Evolutionary conservation across 2,888 invertebrate species (phyloP).

Genomic region (Leptinotarsa juncta): DNA sequence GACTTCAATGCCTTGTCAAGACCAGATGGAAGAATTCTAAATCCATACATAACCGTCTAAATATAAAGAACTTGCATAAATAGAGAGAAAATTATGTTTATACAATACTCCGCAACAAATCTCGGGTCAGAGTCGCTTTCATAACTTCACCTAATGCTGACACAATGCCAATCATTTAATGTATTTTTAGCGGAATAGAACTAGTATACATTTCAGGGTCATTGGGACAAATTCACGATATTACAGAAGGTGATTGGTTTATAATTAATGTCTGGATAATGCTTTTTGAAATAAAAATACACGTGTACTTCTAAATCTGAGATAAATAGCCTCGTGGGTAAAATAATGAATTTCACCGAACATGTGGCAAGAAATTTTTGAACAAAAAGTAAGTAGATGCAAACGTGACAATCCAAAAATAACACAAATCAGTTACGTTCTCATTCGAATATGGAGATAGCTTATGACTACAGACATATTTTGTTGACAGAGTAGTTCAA

Average conservation of each 20-base stretch:
- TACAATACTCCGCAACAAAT: slow-evolving; percentile 11
- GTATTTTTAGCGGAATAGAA: slow-evolving; percentile 9
- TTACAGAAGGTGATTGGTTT: neutral
- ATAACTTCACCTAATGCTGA: slow-evolving; percentile 15
- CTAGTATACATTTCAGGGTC: slow-evolving; percentile 10
- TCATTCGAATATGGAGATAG: too few relatives aligned
- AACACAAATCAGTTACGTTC: too few relatives aligned
- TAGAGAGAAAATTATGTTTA: slow-evolving; percentile 2
- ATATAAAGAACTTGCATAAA: slow-evolving; percentile 14
- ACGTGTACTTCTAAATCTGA: too few relatives aligned
- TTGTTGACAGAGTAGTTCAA: too few relatives aligned
- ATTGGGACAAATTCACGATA: neutral
- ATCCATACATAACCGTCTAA: slow-evolving; percentile 8
- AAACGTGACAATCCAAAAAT: too few relatives aligned
- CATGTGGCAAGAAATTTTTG: too few relatives aligned
- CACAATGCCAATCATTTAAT: slow-evolving; percentile 8
- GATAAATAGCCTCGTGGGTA: too few relatives aligned
- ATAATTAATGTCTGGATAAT: neutral
- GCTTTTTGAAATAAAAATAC: neutral
- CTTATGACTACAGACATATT: too few relatives aligned
- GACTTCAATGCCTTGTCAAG: slow-evolving; percentile 3
- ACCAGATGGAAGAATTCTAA: slow-evolving; percentile 9
- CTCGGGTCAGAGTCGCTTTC: slow-evolving; percentile 12
- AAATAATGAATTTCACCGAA: too few relatives aligned
- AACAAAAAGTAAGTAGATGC: too few relatives aligned